Base-by-base conservation (phyloP, 2,113 vertebrate genomes). In the Hylia prasina region DNA sequence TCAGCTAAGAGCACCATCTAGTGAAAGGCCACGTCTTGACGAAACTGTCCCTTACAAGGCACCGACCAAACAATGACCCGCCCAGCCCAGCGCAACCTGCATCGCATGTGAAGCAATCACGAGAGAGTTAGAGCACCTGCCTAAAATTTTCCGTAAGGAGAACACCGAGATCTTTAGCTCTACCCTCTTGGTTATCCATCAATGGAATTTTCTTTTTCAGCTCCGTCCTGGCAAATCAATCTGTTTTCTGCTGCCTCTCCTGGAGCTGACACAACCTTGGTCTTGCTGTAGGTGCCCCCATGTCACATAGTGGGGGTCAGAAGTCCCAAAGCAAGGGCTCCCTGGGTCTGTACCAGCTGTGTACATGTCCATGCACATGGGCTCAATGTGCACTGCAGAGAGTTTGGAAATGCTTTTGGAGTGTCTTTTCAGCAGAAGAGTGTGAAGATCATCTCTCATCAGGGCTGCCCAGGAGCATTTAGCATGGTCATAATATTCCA, bases 1-100 rank as follows among this genome's bases (percentile, higher is more conserved):
- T 82, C 95, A 93, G 96, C 87, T 90, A 96, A 96, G 95, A 97
- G 95, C 93, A 93, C 95, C 96, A 96, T 76, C 95, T 96, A 97
- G 96, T 96, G 95, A 91, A 95, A 82, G 53, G 57, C 53, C 73
- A 39, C 25, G 72, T 91, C 84, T 71, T 69, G 73, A 64, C n/a
- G 15, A 51, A 75, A 28, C 24, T 25, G 37, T 78, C 83, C 69
- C 28, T 22, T 87, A 0, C 42, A 42, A 44, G 48, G 27, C 28
- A 13, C 39, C 85, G 21, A 45, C 58, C 71, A 40, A 86, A 33
- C 65, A 83, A 47, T 79, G 69, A 75, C 71, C 83, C 81, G 73
- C 35, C 78, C 73, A 77, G 64, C 87, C 78, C 72, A 80, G 68
- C 87, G 82, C 94, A 51, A 11, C 44, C 76, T 56, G 2, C 78